Percentiles rank a stretch among this genome's conserved stretches.
Conservation (phyloP, 2,888 invertebrate species). For the Heliothis peltigera region DNA sequence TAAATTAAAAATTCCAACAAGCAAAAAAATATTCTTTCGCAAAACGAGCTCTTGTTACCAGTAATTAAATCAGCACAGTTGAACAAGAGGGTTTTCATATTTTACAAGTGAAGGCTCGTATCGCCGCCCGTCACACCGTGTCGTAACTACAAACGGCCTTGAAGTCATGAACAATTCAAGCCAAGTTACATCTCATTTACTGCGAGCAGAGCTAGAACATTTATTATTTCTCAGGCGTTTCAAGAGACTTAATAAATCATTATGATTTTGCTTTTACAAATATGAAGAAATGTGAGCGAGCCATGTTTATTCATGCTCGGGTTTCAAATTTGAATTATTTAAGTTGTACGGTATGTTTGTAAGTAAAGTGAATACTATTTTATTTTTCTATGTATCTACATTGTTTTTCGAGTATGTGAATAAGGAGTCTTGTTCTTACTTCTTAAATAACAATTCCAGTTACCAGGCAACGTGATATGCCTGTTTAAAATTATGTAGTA, state of each 20-base stretch:
- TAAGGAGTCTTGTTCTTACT: no score
- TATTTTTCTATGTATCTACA: no score
- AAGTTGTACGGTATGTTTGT: neutral
- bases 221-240: slow-evolving; percentile 62
- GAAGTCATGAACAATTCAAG: slow-evolving; percentile 65
- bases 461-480: no score
- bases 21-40: slow-evolving; percentile 7
- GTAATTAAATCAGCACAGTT: slow-evolving; percentile 49
- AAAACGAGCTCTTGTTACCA: slow-evolving; percentile 17
- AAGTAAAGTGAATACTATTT: neutral
- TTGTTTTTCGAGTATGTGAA: no score
- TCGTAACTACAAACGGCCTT: slow-evolving; percentile 30
- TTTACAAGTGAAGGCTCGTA: slow-evolving; percentile 26
- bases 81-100: slow-evolving; percentile 28
- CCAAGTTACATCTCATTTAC: slow-evolving; percentile 60
- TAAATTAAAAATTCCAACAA: slow-evolving; percentile 17
- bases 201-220: slow-evolving; percentile 50
- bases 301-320: slow-evolving; percentile 6
- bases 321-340: slow-evolving; percentile 2
- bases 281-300: neutral
- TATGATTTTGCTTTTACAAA: slow-evolving; percentile 34
- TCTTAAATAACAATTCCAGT: no score
- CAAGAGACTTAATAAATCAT: slow-evolving; percentile 52
- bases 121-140: slow-evolving; percentile 41
- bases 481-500: no score